Conservation (phyloP, 2,797 vertebrate genomes). For the Percopsis omiscomaycus region DNA sequence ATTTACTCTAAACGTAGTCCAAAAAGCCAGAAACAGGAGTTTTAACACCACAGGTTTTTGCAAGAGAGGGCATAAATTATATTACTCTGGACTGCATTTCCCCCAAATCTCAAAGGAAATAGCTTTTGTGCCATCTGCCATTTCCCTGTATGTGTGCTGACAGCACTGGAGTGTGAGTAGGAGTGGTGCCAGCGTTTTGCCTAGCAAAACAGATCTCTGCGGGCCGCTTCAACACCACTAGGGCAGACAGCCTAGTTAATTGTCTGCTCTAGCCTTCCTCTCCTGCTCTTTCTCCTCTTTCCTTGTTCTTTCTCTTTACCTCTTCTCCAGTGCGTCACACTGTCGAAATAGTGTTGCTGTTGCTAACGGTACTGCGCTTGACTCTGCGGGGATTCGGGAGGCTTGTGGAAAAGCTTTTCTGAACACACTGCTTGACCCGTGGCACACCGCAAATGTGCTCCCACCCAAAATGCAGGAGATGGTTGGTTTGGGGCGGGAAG, state of each 20-base stretch:
- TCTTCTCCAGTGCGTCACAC: background rate
- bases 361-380: background rate
- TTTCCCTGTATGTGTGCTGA: no score
- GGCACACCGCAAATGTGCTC: constrained; percentile 3
- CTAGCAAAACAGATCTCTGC: no score
- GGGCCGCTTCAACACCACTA: background rate
- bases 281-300: background rate
- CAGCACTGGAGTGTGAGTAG: no score
- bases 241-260: background rate
- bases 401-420: constrained; percentile 40
- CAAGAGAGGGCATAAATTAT: no score
- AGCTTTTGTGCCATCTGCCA: no score
- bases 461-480: constrained; percentile 21
- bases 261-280: background rate
- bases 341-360: background rate
- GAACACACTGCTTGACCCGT: constrained; percentile 40
- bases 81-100: no score
- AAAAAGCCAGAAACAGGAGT: no score
- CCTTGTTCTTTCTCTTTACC: background rate
- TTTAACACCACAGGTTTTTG: no score
- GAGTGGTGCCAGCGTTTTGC: no score
- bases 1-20: no score
- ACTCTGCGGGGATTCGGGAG: constrained; percentile 17
- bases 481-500: background rate
- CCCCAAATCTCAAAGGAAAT: no score